Conservation (phyloP, 1,140 invertebrate genomes). For the Drosophila tsacasi region DNA sequence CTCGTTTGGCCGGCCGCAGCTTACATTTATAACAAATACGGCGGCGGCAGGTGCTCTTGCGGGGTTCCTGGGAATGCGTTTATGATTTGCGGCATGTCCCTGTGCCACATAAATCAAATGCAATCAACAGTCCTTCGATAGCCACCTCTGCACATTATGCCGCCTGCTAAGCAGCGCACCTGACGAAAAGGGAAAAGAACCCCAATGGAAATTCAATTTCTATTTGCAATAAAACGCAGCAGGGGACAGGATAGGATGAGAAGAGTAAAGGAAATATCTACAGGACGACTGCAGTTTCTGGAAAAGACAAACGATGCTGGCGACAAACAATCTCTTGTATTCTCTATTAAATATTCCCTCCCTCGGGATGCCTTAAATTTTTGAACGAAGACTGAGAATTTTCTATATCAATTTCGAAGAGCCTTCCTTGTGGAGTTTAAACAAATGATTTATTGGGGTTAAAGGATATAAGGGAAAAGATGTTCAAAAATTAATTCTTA, state of each 20-base stretch:
- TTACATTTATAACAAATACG: slow-evolving; percentile 67
- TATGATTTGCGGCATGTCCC: slow-evolving; percentile 79
- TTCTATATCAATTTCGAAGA: neutral
- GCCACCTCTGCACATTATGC: slow-evolving; percentile 48
- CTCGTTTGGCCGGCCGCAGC: slow-evolving; percentile 62
- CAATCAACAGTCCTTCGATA: slow-evolving; percentile 64
- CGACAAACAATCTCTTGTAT: slow-evolving; percentile 47
- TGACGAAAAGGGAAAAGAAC: slow-evolving; percentile 21
- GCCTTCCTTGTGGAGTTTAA: neutral
- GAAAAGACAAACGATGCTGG: slow-evolving; percentile 56
- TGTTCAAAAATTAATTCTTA: neutral
- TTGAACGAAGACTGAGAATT: neutral
- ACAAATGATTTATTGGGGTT: slow-evolving; percentile 4
- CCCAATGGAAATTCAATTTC: slow-evolving; percentile 76
- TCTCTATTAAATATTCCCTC: slow-evolving; percentile 29
- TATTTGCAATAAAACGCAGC: slow-evolving; percentile 56
- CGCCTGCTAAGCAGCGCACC: slow-evolving; percentile 53
- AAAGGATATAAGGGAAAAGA: neutral
- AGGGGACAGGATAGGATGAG: slow-evolving; percentile 14
- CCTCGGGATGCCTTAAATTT: slow-evolving; percentile 3
- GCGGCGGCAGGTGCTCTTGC: slow-evolving; percentile 29
- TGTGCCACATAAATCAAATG: slow-evolving; percentile 79
- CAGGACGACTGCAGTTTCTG: slow-evolving; percentile 31
- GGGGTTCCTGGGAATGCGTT: slow-evolving; percentile 52
- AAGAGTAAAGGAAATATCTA: neutral